Base-by-base conservation (phyloP, 92 coral and sea anemone species). In the Siderastrea radians region DNA sequence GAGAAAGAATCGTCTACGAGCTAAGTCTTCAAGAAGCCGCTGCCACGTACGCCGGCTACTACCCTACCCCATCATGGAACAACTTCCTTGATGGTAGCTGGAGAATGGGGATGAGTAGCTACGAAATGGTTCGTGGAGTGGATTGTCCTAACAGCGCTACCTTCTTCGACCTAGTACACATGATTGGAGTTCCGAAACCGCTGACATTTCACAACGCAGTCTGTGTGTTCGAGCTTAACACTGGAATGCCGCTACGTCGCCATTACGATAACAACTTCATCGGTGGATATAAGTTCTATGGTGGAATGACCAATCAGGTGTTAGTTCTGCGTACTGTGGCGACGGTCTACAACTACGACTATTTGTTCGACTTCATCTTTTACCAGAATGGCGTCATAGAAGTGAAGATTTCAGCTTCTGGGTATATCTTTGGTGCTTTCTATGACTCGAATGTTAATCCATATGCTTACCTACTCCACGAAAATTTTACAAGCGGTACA, bases 341-440 rank as follows among this genome's bases (percentile, higher is more conserved):
- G 7, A 94, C 95, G 7, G 92, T 92, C 51, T 92, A 92, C 69
- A 94, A 94, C 86, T 94, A 94, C 44, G 95, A 94, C 75, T 94
- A 94, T 73, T 77, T 94, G 12, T 87, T 94, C 70, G 97, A 94
- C 80, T 92, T 89, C 55, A 87, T 87, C 47, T 94, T 94, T 91
- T 87, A 89, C 78, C 97, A 94, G 63, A 94, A 92, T 76, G 97
- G 97, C n/a, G 94, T 94, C 80, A 84, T 94, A 51, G 94, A 94
- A 72, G 90, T 92, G 13, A 82, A 88, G 52, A 74, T 92, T 4
- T 86, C 98, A 16, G 88, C 99, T 4, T 88, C 96, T 3, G 99
- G 99, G 7, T 95, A 93, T 72, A 54, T 96, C 71, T 82, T 86
- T 79, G 94, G 95, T 0, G 63, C 90, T 0, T 87, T 63, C 57